phyloP scores from a whole-genome alignment of 1,140 invertebrate genomes.

The Lasioglossum albipes region DNA sequence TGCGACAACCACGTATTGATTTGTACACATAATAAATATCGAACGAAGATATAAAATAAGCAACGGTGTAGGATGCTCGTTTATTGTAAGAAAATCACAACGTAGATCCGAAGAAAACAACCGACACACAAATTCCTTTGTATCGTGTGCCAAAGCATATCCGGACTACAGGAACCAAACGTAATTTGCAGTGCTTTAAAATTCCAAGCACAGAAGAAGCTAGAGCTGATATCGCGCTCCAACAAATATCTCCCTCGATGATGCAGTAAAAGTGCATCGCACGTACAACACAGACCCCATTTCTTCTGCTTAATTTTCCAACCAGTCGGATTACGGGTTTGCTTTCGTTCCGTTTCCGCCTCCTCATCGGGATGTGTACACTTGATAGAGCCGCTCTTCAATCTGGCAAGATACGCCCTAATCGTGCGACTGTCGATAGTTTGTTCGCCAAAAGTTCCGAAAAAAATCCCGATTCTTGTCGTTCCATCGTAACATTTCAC shows the following conservation, averaged over 20 bases:
- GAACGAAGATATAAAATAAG: too few relatives aligned
- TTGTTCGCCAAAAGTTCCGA: background rate
- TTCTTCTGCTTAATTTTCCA: slow-evolving; percentile 60
- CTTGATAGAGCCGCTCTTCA: slow-evolving; percentile 14
- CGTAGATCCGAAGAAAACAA: background rate
- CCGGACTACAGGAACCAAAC: slow-evolving; percentile 38
- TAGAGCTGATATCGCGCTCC: slow-evolving; percentile 45
- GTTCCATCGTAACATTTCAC: too few relatives aligned
- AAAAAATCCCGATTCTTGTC: too few relatives aligned
- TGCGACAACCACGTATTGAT: too few relatives aligned
- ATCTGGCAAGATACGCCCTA: slow-evolving; percentile 18
- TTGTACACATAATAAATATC: too few relatives aligned
- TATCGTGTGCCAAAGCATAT: background rate
- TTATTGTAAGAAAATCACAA: slow-evolving; percentile 3
- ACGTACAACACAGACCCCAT: slow-evolving; percentile 57
- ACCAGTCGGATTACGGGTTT: slow-evolving; percentile 40
- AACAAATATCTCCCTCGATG: slow-evolving; percentile 57
- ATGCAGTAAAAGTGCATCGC: slow-evolving; percentile 62
- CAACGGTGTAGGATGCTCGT: background rate
- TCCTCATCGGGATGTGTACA: slow-evolving; percentile 6
- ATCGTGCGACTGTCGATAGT: slow-evolving; percentile 1
- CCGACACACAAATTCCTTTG: background rate
- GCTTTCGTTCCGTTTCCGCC: slow-evolving; percentile 23
- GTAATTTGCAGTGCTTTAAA: slow-evolving; percentile 57
- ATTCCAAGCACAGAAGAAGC: slow-evolving; percentile 54